These are phyloP conservation scores for Paratrypauchen microcephalus DNA, from an alignment of 2,797 vertebrate species.

Conservation along the genomic window DNA sequence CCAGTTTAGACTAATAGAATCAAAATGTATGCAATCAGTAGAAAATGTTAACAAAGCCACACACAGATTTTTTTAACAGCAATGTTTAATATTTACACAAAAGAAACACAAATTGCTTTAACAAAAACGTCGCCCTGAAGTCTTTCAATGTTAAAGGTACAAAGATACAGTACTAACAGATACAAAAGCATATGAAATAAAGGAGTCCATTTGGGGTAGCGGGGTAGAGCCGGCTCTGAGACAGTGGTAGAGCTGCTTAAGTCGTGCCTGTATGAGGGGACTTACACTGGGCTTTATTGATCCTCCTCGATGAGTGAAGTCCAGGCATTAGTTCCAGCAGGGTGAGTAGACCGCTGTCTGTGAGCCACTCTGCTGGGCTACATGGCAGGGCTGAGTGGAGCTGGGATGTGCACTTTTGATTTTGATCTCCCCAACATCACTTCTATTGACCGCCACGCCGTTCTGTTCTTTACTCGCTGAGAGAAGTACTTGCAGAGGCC, in stretches of 20 bases:
- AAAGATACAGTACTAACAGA: slow-evolving; percentile 40
- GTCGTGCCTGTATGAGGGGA: slow-evolving; percentile 71
- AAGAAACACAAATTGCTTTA: slow-evolving; percentile 47
- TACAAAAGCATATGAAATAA: slow-evolving; percentile 43
- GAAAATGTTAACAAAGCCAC: not conserved
- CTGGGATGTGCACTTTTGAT: slow-evolving; percentile 77
- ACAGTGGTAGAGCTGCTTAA: slow-evolving; percentile 66
- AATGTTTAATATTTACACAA: slow-evolving; percentile 62
- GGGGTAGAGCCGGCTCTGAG: slow-evolving; percentile 44
- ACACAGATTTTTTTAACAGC: slow-evolving; percentile 58
- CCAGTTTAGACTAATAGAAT: not conserved
- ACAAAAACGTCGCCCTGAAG: slow-evolving; percentile 53
- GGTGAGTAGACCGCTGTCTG: slow-evolving; percentile 70
- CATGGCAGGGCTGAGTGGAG: slow-evolving; percentile 73
- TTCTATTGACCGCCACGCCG: slow-evolving; percentile 70
- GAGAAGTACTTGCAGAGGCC: slow-evolving; percentile 61
- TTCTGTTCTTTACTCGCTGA: slow-evolving; percentile 66
- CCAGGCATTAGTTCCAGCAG: slow-evolving; percentile 81
- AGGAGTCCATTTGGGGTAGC: slow-evolving; percentile 22
- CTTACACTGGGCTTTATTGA: slow-evolving; percentile 74
- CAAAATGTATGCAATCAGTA: not conserved
- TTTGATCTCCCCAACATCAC: slow-evolving; percentile 75
- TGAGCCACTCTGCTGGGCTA: slow-evolving; percentile 71
- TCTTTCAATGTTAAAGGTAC: slow-evolving; percentile 33
- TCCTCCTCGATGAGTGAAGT: slow-evolving; percentile 74